phyloP scores from a whole-genome alignment of 2,888 invertebrate genomes.

The Zootermopsis nevadensis region DNA sequence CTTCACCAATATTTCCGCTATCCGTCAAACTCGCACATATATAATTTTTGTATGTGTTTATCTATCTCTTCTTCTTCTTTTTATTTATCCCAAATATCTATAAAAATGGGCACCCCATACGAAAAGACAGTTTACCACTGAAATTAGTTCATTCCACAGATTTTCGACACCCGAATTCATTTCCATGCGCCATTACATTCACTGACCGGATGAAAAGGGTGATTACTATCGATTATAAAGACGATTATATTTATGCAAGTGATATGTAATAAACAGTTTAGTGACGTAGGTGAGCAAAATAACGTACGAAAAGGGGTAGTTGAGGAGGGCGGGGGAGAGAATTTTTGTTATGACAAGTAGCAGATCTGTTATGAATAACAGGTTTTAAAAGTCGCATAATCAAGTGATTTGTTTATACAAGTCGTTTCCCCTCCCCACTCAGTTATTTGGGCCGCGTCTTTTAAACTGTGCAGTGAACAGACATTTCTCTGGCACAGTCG shows the following conservation, averaged over 20 bases:
- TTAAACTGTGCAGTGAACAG: neutral
- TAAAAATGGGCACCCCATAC: too few relatives aligned
- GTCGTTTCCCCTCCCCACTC: neutral
- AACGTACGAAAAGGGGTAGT: neutral
- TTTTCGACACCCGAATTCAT: neutral
- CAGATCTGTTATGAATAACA: conserved; percentile 40
- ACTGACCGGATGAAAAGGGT: neutral
- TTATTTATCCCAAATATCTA: too few relatives aligned
- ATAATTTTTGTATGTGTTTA: too few relatives aligned
- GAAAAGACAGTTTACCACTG: too few relatives aligned
- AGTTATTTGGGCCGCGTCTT: conserved; percentile 18
- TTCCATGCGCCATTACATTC: neutral
- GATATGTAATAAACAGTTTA: neutral
- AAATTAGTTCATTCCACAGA: too few relatives aligned
- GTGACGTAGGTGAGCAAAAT: conserved; percentile 3
- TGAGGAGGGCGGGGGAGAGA: neutral
- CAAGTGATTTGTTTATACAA: conserved; percentile 38
- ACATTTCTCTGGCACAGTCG: conserved; percentile 13
- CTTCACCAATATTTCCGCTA: too few relatives aligned
- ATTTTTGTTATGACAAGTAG: conserved; percentile 39
- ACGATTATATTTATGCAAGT: neutral
- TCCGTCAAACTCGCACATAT: too few relatives aligned
- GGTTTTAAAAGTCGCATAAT: conserved; percentile 39
- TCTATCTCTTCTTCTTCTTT: too few relatives aligned
- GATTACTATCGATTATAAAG: neutral